Evolutionary conservation across 2,113 vertebrate genomes (phyloP).

Genomic region (Halcyon malimbica): DNA sequence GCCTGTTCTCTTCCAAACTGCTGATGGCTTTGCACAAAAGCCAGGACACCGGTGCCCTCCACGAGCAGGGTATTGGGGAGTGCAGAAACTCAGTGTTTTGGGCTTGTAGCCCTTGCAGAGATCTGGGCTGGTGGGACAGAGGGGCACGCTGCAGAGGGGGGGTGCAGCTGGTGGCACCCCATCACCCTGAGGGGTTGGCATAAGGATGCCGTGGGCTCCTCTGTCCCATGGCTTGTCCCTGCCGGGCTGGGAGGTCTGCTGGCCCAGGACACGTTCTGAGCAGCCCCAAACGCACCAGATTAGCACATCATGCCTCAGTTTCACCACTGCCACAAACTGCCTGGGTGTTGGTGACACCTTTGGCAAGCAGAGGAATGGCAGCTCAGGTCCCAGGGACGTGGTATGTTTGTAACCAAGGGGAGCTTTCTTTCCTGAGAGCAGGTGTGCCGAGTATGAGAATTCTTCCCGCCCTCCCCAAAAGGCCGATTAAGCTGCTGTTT

Average conservation of each 20-base stretch:
- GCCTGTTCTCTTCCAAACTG: not conserved
- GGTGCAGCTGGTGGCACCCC: not conserved
- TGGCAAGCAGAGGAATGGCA: not conserved
- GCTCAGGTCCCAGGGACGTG: rapidly evolving
- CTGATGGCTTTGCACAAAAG: not conserved
- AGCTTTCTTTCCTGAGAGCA: not conserved
- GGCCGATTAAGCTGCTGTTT: not conserved
- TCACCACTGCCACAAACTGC: not conserved
- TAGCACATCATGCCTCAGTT: not conserved
- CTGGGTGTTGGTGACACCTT: not conserved
- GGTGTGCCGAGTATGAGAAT: not conserved
- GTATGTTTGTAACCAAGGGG: rapidly evolving
- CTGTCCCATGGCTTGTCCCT: rapidly evolving
- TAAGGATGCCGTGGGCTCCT: not conserved
- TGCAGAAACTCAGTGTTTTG: not conserved
- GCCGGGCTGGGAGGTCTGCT: not conserved
- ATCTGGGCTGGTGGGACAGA: not conserved
- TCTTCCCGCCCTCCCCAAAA: not conserved
- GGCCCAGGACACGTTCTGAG: not conserved
- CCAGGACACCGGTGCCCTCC: not conserved
- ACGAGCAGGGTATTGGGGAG: not conserved
- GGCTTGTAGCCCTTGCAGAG: not conserved
- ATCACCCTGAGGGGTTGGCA: rapidly evolving
- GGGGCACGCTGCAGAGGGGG: rapidly evolving
- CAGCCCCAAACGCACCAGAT: not conserved